Evolutionary conservation across 2,113 vertebrate genomes (phyloP).

Genomic region (Antechinus flavipes): DNA sequence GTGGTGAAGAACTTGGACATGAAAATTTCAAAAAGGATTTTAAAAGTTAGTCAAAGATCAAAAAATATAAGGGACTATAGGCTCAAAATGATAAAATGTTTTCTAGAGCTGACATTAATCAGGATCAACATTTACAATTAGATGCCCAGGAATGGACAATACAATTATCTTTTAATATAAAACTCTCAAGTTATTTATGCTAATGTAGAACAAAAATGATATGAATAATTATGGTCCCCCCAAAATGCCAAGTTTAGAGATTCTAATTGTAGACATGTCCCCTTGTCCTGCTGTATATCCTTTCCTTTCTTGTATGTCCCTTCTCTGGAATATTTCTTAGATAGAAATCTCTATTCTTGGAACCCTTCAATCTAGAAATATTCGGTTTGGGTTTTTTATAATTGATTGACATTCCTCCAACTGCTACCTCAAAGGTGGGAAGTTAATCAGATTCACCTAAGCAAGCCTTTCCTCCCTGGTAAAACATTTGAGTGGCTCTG

Average conservation of each 20-base stretch:
- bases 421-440: background rate
- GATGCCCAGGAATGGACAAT: slow-evolving; percentile 21
- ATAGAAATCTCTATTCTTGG: background rate
- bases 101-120: slow-evolving; percentile 17
- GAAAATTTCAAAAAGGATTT: background rate
- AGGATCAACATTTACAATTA: slow-evolving; percentile 17
- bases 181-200: background rate
- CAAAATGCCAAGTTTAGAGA: background rate
- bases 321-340: background rate
- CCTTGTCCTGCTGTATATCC: background rate
- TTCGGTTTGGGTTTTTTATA: background rate
- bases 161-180: background rate
- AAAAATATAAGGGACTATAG: background rate
- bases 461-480: background rate
- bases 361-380: background rate
- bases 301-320: background rate
- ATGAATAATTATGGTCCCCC: background rate
- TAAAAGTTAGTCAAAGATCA: background rate
- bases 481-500: background rate
- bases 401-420: background rate
- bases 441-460: background rate
- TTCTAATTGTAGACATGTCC: background rate
- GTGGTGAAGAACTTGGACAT: background rate
- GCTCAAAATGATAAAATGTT: slow-evolving; percentile 1
- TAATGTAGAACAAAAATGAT: background rate